Percentiles rank a stretch among this genome's conserved stretches.
These are phyloP conservation scores for Trachymyrmex septentrionalis DNA, from an alignment of 1,140 invertebrate genomes.

Conservation along the genomic window DNA sequence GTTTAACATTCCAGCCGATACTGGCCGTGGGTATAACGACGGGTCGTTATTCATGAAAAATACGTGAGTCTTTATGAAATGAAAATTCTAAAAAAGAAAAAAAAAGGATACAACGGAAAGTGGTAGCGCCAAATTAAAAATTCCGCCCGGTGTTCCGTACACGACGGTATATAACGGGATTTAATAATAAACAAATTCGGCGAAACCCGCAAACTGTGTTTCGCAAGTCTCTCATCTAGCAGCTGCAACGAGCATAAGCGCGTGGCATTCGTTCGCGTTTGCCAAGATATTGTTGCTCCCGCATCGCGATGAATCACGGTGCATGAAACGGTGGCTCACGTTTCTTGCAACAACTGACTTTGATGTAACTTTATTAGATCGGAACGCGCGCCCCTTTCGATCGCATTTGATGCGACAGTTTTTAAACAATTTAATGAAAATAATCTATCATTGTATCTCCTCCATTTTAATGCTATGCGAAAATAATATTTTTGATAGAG, in stretches of 20 bases:
- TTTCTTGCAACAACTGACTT: conserved; percentile 60
- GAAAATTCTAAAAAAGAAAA: conserved; percentile 11
- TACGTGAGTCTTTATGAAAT: conserved; percentile 23
- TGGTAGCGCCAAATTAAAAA: conserved; percentile 50
- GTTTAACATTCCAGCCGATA: conserved; percentile 55
- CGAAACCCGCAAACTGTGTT: conserved; percentile 39
- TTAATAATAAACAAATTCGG: conserved; percentile 64
- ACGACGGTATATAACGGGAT: conserved; percentile 4
- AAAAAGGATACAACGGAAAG: background rate
- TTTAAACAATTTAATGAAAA: background rate
- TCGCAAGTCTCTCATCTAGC: conserved; percentile 50
- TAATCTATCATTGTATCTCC: background rate
- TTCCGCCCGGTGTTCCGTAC: conserved; percentile 16
- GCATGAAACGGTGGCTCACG: conserved; percentile 57
- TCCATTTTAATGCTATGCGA: background rate
- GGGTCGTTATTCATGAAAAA: conserved; percentile 52
- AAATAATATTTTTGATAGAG: no score
- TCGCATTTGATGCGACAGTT: background rate
- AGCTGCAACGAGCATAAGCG: conserved; percentile 6
- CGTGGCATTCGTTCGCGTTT: conserved; percentile 30
- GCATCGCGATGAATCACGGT: background rate
- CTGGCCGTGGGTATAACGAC: background rate
- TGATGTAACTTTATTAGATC: background rate
- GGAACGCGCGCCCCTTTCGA: background rate
- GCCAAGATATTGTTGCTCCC: conserved; percentile 50